Conservation (phyloP, 2,113 vertebrate species). For the Gavia stellata region DNA sequence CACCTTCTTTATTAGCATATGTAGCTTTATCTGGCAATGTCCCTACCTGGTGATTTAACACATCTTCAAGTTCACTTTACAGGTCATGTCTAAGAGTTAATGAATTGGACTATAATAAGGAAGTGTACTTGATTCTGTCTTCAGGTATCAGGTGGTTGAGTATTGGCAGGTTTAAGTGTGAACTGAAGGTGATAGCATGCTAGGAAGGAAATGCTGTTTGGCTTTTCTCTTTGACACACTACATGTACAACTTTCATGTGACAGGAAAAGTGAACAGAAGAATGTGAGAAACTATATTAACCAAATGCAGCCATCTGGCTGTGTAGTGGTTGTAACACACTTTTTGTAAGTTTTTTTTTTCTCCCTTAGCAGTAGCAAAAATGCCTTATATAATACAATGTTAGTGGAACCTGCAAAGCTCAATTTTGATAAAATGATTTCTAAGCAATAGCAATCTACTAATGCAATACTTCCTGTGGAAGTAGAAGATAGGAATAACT, state of each 20-base stretch:
- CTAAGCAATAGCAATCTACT: neutral
- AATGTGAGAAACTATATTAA: slow-evolving; percentile 66
- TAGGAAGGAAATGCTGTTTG: neutral
- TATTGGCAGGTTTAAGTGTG: neutral
- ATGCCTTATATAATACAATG: neutral
- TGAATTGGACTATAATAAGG: neutral
- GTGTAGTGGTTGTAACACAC: slow-evolving; percentile 45
- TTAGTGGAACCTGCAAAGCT: neutral
- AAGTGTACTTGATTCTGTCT: neutral
- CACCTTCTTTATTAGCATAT: neutral
- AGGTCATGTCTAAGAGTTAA: neutral
- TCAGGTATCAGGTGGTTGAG: neutral
- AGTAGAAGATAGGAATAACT: neutral
- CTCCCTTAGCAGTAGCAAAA: neutral
- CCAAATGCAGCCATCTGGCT: slow-evolving; percentile 57
- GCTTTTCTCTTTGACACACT: slow-evolving; percentile 1
- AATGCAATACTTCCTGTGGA: neutral
- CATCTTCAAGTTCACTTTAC: neutral
- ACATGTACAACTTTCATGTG: slow-evolving; percentile 55
- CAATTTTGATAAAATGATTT: neutral
- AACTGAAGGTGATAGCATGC: neutral
- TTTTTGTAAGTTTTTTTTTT: neutral
- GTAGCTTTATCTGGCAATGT: neutral
- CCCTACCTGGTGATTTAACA: neutral
- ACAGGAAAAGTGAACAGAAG: slow-evolving; percentile 56